Evolutionary conservation across 37 sponge, comb jelly and placozoan genomes (phyloP).

Genomic region (Cladorhizidae sp.): DNA sequence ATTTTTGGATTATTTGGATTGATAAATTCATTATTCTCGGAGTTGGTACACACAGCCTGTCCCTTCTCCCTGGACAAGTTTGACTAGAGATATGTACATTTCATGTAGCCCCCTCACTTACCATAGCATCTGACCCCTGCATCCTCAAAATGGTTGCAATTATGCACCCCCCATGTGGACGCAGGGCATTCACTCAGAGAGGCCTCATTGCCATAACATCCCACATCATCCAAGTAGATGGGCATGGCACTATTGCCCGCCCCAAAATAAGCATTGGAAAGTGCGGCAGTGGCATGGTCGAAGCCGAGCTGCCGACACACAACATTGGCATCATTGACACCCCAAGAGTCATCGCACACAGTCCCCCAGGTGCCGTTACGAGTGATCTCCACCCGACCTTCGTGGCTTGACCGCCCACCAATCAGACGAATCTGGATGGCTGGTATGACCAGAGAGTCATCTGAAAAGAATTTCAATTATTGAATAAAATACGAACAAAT

Average conservation of each 20-base stretch:
- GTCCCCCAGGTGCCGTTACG: conserved; percentile 54
- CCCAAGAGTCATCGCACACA: conserved; percentile 70
- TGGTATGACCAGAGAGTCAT: too few relatives aligned
- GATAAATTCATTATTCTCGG: too few relatives aligned
- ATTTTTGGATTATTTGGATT: too few relatives aligned
- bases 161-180: conserved; percentile 17
- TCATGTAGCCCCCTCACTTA: too few relatives aligned
- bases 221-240: conserved; percentile 57
- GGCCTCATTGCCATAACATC: conserved; percentile 50
- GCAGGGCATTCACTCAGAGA: conserved; percentile 23
- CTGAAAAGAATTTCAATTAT: too few relatives aligned
- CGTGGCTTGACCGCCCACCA: conserved; percentile 7
- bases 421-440: conserved; percentile 30
- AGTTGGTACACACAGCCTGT: too few relatives aligned
- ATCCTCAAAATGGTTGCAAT: conserved; percentile 58
- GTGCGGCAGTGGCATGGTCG: conserved; percentile 27
- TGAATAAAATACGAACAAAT: too few relatives aligned
- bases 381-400: conserved; percentile 47
- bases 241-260: neutral
- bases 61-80: too few relatives aligned
- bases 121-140: conserved; percentile 57
- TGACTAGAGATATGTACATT: too few relatives aligned
- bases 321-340: conserved; percentile 36
- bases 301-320: conserved; percentile 61
- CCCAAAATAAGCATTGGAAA: conserved; percentile 33